Percentiles rank a stretch among this genome's conserved stretches.
phyloP scores from a whole-genome alignment of 1,140 invertebrate genomes.

The Bemisia tabaci region DNA sequence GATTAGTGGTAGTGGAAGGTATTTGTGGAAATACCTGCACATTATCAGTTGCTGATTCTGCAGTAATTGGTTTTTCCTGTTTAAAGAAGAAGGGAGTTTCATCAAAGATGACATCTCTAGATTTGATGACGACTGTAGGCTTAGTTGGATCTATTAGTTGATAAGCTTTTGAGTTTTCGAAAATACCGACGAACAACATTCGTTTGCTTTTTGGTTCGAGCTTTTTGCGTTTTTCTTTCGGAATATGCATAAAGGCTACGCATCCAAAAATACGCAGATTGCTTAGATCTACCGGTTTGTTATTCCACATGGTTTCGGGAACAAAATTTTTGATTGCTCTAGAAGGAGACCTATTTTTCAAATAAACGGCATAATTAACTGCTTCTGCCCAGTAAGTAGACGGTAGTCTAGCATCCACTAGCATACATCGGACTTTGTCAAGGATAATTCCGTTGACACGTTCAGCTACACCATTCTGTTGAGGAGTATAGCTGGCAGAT shows the following conservation, averaged over 20 bases:
- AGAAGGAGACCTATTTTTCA: not conserved
- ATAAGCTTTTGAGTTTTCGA: conserved; percentile 15
- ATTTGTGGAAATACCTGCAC: no score
- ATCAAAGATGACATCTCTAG: not conserved
- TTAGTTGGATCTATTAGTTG: conserved; percentile 2
- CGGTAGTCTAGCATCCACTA: conserved; percentile 18
- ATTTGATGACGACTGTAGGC: not conserved
- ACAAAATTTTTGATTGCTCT: not conserved
- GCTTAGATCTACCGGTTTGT: not conserved
- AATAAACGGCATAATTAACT: not conserved
- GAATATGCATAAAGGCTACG: conserved; percentile 25
- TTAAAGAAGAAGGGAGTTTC: not conserved
- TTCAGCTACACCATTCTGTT: conserved; percentile 25
- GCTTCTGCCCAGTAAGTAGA: not conserved
- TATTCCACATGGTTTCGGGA: not conserved
- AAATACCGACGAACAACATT: conserved; percentile 18
- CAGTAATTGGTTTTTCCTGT: no score
- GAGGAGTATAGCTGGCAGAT: conserved; percentile 18
- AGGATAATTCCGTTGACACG: conserved; percentile 22
- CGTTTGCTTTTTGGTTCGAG: conserved; percentile 22
- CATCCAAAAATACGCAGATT: conserved; percentile 24
- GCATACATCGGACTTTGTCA: conserved; percentile 18
- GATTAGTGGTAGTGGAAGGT: no score
- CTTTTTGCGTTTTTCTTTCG: conserved; percentile 25
- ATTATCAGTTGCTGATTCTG: no score